These are phyloP conservation scores for Sylvilagus floridanus DNA, from an alignment of 2,797 vertebrate species.

Conservation along the genomic window DNA sequence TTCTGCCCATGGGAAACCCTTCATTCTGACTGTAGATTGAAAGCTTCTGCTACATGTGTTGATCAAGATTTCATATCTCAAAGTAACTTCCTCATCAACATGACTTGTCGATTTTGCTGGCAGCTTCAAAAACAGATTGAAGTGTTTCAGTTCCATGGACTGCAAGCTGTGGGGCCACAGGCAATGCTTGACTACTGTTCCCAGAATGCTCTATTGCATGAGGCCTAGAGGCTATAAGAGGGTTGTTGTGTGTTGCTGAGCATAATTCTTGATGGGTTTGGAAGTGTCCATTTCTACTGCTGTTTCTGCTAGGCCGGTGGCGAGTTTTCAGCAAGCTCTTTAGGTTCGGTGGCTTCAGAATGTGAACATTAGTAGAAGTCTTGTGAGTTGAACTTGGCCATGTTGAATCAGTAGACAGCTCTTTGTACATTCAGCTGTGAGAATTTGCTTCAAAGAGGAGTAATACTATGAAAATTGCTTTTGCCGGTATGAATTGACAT, in stretches of 20 bases:
- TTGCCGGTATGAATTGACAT: background rate
- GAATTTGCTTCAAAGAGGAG: background rate
- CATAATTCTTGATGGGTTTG: slow-evolving; percentile 94
- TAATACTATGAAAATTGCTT: background rate
- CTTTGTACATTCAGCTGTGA: slow-evolving; percentile 92
- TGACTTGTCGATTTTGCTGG: slow-evolving; percentile 96
- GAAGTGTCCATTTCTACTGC: slow-evolving; percentile 86
- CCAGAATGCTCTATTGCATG: slow-evolving; percentile 94
- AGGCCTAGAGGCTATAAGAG: slow-evolving; percentile 97
- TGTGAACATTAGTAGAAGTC: slow-evolving; percentile 94
- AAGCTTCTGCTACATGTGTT: slow-evolving; percentile 90
- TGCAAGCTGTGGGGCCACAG: slow-evolving; percentile 91
- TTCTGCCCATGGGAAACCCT: slow-evolving; percentile 89
- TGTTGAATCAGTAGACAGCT: slow-evolving; percentile 94
- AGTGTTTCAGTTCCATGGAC: slow-evolving; percentile 91
- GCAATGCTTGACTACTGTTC: slow-evolving; percentile 93
- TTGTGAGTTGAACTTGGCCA: slow-evolving; percentile 95
- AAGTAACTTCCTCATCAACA: slow-evolving; percentile 90
- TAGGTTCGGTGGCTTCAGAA: slow-evolving; percentile 95
- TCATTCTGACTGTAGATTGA: slow-evolving; percentile 90
- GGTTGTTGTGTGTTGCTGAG: slow-evolving; percentile 94
- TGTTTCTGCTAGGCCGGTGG: slow-evolving; percentile 97
- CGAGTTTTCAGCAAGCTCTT: slow-evolving; percentile 95
- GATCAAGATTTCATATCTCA: slow-evolving; percentile 88
- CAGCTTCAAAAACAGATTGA: slow-evolving; percentile 91